Evolutionary conservation across 2,888 invertebrate species (phyloP).

Genomic region (Amblyjoppa proteus): DNA sequence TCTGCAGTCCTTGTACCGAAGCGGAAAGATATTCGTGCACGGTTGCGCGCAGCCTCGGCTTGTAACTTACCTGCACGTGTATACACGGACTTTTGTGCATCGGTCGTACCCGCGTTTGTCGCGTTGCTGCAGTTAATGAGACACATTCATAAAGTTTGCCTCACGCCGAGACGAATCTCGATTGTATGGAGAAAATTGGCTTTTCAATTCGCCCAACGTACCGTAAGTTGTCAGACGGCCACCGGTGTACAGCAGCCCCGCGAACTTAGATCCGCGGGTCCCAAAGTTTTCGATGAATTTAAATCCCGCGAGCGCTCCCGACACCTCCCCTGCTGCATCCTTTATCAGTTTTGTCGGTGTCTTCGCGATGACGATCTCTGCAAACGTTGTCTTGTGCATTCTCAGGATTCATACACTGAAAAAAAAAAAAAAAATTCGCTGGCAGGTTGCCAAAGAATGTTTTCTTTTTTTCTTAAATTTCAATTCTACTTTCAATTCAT

Average conservation of each 20-base stretch:
- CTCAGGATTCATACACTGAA: neutral
- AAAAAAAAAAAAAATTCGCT: too few relatives aligned
- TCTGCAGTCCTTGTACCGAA: neutral
- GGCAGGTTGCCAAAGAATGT: neutral
- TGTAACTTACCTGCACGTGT: slow-evolving; percentile 41
- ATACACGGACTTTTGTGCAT: neutral
- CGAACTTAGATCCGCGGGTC: slow-evolving; percentile 75
- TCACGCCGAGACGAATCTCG: slow-evolving; percentile 80
- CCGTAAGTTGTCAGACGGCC: slow-evolving; percentile 35
- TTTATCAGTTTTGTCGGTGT: neutral
- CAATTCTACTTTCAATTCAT: too few relatives aligned
- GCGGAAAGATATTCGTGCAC: slow-evolving; percentile 1
- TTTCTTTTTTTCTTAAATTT: neutral
- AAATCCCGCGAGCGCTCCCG: slow-evolving; percentile 76
- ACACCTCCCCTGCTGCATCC: slow-evolving; percentile 4
- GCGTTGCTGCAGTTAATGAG: slow-evolving; percentile 80
- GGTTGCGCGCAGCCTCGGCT: neutral
- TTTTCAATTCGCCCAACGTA: slow-evolving; percentile 79
- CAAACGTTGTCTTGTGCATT: neutral
- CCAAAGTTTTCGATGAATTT: slow-evolving; percentile 81
- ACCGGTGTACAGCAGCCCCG: slow-evolving; percentile 46
- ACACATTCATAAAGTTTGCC: slow-evolving; percentile 83
- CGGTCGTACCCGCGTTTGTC: slow-evolving; percentile 63
- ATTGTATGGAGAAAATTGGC: slow-evolving; percentile 83
- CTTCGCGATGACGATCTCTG: neutral